These are phyloP conservation scores for Nomada hirtipes DNA, from an alignment of 2,888 invertebrate species.

Conservation along the genomic window DNA sequence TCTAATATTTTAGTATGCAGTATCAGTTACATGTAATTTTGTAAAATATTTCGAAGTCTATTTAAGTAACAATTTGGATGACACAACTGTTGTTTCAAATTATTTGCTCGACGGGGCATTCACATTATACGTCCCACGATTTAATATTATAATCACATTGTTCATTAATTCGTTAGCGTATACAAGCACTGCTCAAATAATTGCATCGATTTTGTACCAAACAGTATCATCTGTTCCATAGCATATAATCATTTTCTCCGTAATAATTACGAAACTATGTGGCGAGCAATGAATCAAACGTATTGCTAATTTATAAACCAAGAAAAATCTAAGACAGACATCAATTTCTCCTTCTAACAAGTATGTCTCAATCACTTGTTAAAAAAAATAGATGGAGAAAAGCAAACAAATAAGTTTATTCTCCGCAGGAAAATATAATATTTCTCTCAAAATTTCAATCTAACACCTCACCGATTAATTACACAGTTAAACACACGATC, in stretches of 20 bases:
- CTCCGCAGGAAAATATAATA: no score
- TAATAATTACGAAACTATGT: conserved; percentile 25
- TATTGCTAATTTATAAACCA: no score
- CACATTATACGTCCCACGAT: conserved; percentile 5
- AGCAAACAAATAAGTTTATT: no score
- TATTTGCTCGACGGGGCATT: conserved; percentile 25
- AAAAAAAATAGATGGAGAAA: no score
- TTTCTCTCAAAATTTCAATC: no score
- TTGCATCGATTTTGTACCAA: conserved; percentile 36
- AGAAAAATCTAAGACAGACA: no score
- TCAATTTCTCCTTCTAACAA: no score
- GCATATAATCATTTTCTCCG: conserved; percentile 38
- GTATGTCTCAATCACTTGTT: no score
- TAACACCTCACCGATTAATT: no score
- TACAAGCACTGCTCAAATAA: conserved; percentile 26
- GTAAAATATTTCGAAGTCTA: not conserved
- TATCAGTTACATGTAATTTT: not conserved
- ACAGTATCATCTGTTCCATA: conserved; percentile 18
- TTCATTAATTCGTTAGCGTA: conserved; percentile 31
- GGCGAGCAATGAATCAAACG: not conserved
- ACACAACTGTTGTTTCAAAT: conserved; percentile 20
- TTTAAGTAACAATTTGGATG: conserved; percentile 31
- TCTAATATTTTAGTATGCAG: not conserved
- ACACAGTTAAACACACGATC: no score
- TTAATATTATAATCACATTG: conserved; percentile 41